phyloP scores from a whole-genome alignment of 2,113 vertebrate genomes.

The Odontophorus gujanensis region DNA sequence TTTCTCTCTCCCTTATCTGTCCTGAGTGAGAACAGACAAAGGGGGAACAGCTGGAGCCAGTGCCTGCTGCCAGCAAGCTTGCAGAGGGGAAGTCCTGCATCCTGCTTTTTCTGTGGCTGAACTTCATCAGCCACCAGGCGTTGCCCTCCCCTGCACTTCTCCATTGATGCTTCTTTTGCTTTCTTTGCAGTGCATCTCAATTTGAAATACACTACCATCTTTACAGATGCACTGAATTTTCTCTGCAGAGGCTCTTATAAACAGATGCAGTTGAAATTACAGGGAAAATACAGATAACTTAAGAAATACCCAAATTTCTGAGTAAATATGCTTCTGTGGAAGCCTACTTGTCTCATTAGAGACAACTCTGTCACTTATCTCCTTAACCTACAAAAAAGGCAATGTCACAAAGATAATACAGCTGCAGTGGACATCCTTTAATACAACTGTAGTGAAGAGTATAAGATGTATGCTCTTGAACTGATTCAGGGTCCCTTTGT shows the following conservation, averaged over 20 bases:
- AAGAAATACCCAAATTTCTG: neutral
- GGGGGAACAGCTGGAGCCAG: neutral
- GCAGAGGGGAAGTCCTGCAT: neutral
- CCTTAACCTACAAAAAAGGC: neutral
- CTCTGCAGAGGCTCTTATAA: neutral
- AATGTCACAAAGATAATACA: neutral
- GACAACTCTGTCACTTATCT: neutral
- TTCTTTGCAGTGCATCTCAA: neutral
- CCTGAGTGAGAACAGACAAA: neutral
- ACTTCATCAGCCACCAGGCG: neutral
- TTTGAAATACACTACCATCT: neutral
- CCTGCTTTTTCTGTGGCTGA: neutral
- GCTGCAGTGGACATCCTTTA: neutral
- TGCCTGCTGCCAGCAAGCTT: fast-evolving
- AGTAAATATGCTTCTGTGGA: neutral
- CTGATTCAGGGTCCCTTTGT: neutral
- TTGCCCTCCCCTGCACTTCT: neutral
- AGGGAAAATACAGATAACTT: neutral
- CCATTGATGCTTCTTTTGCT: neutral
- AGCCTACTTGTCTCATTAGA: neutral
- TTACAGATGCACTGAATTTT: neutral
- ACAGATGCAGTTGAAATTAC: neutral
- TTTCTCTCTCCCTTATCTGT: neutral
- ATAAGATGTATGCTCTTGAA: neutral
- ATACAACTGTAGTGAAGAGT: neutral